A percentile compares a stretch with the other conserved stretches of the same genome.
Conservation (phyloP, 2,113 vertebrate genomes). For the Neoarius graeffei region DNA sequence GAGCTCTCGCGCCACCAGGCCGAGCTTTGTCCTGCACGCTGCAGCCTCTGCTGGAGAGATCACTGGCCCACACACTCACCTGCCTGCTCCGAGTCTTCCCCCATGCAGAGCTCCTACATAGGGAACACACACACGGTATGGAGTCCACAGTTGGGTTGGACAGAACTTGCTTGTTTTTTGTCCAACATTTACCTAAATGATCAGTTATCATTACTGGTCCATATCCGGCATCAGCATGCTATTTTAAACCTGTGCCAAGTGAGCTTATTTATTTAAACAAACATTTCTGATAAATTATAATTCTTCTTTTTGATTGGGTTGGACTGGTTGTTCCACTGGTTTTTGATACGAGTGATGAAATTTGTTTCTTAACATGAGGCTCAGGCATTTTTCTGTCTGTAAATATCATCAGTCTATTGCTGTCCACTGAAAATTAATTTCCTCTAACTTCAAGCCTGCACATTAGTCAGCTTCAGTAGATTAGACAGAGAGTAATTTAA, state of each 20-base stretch:
- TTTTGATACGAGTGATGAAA: background rate
- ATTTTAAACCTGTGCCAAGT: background rate
- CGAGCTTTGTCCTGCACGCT: conserved; percentile 87
- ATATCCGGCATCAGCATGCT: background rate
- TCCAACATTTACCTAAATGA: background rate
- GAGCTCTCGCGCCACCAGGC: conserved; percentile 87
- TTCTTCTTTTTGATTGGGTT: background rate
- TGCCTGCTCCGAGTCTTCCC: conserved; percentile 93
- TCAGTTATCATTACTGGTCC: background rate
- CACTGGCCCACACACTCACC: conserved; percentile 78
- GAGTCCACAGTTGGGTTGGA: background rate
- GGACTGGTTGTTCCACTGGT: background rate
- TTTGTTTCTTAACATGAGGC: background rate
- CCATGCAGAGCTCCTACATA: conserved; percentile 86
- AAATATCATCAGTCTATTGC: background rate
- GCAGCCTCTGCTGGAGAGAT: conserved; percentile 84
- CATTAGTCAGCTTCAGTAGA: conserved; percentile 53
- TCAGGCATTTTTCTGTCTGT: background rate
- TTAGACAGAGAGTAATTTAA: conserved; percentile 51
- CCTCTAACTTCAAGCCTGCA: background rate
- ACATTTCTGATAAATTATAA: too few species aligned
- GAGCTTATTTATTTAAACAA: background rate
- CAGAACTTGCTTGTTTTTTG: background rate
- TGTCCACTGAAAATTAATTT: conserved; percentile 21
- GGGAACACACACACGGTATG: conserved; percentile 84